Evolutionary conservation across 2,888 invertebrate species (phyloP), one percentile per base, ranked within the genome.

Genomic region (Podabrus alpinus): DNA sequence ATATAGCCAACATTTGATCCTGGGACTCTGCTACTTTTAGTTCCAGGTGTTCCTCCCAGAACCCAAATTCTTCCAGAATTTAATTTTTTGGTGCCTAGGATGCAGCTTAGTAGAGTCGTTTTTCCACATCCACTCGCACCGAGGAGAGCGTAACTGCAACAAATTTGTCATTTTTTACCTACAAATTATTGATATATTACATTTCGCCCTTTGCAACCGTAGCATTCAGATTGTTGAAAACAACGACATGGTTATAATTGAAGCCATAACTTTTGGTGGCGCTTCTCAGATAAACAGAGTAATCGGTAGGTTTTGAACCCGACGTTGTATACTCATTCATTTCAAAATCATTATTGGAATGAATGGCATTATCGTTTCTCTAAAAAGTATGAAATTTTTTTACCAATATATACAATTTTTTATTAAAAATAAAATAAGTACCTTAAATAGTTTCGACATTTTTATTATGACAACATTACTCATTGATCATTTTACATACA

Each of bases 111-210:
- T 7, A 97, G 88, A 0, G 97, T 97, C 0, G 97, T 97, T 87
- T 97, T 97, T 0, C 96, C 96, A 85, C 97, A 97, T 0, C 97
- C 97, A 80, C 96, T 96, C 0, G 97, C 95, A 15, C 97, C 97
- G 59, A 97, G 89, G 0, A 97, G 90, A 78, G 96, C 96, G 84
- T 97, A 97, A 83, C 96, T 96, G 87, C 15, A 29, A 16, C 19
- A 16, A 60, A 60, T 13, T 2, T 25, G 1, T 25, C 2, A n/a
- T n/a, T 45, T n/a, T 45, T 2, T 0, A n/a, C 1, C 2, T 2
- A 19, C 1, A 7, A 19, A 19, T 9, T 7, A 45, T n/a, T n/a
- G 7, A n/a, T 9, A 64, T n/a, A 78, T 77, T 71, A 79, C 73
- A 78, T 77, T 24, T 93, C 89, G 69, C 96, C 96, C 85, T 96